phyloP scores from a whole-genome alignment of 2,113 vertebrate species.

The Montifringilla adamsi region DNA sequence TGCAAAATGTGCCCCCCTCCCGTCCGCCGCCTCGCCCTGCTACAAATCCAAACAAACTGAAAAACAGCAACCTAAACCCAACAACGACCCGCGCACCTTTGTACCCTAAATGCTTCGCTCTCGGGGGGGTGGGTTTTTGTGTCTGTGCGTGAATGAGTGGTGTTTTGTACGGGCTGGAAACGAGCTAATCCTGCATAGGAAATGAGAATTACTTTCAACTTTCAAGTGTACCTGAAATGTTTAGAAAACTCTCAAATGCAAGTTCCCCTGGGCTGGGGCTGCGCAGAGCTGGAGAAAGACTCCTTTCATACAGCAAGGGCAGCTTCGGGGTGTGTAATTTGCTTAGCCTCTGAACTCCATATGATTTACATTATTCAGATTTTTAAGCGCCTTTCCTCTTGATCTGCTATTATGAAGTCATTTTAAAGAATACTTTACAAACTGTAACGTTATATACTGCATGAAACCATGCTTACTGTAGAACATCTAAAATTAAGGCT shows the following conservation, averaged over 20 bases:
- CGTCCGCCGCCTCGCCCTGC: not conserved
- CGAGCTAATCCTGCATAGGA: conserved; percentile 84
- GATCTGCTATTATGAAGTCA: conserved; percentile 75
- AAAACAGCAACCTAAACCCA: not conserved
- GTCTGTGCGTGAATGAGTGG: conserved; percentile 73
- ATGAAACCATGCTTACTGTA: conserved; percentile 52
- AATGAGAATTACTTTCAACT: conserved; percentile 87
- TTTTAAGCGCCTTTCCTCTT: conserved; percentile 70
- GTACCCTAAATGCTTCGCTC: not conserved
- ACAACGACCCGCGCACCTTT: not conserved
- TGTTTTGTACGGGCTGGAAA: conserved; percentile 79
- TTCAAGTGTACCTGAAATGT: conserved; percentile 89
- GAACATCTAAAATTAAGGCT: conserved; percentile 49
- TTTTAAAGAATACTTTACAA: conserved; percentile 71
- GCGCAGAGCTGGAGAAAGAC: conserved; percentile 81
- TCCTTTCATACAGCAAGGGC: conserved; percentile 86
- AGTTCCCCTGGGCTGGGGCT: conserved; percentile 81
- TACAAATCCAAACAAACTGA: not conserved
- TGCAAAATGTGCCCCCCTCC: not conserved
- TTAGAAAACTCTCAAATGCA: conserved; percentile 83
- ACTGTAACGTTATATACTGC: conserved; percentile 64
- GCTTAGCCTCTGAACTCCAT: conserved; percentile 84
- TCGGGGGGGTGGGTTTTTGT: not conserved
- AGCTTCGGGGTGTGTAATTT: conserved; percentile 85
- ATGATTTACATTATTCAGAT: conserved; percentile 82